Evolutionary conservation across 2,113 vertebrate genomes (phyloP).

Genomic region (Psilopogon haemacephalus): DNA sequence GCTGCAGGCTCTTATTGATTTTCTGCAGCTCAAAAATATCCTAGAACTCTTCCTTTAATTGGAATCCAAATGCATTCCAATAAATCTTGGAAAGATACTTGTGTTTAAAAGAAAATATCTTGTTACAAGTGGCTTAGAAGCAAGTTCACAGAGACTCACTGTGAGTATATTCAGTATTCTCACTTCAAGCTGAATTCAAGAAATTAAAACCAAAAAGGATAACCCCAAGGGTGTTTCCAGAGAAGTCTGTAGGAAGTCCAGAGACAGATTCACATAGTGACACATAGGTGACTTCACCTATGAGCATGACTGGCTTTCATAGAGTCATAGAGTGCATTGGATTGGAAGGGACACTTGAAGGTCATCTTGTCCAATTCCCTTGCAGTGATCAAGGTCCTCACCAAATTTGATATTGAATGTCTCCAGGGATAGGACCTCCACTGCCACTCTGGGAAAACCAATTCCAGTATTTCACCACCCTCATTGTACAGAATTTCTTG

Average conservation of each 20-base stretch:
- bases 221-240: background rate
- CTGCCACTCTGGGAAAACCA: too few species aligned
- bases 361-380: background rate
- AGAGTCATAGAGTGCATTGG: too few species aligned
- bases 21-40: background rate
- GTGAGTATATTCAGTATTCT: background rate
- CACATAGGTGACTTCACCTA: rapidly evolving
- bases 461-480: too few species aligned
- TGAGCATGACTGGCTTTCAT: background rate
- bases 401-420: too few species aligned
- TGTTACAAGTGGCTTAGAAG: background rate
- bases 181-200: background rate
- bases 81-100: background rate
- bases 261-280: too few species aligned
- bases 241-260: background rate
- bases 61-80: background rate
- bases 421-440: too few species aligned
- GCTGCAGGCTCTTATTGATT: background rate
- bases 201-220: background rate
- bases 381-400: too few species aligned
- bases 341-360: background rate
- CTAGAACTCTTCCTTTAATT: background rate
- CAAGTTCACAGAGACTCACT: background rate
- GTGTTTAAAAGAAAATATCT: background rate
- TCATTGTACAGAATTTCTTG: too few species aligned